Conservation (phyloP, 2,888 invertebrate genomes). For the Scelioninae gen. 1 region DNA sequence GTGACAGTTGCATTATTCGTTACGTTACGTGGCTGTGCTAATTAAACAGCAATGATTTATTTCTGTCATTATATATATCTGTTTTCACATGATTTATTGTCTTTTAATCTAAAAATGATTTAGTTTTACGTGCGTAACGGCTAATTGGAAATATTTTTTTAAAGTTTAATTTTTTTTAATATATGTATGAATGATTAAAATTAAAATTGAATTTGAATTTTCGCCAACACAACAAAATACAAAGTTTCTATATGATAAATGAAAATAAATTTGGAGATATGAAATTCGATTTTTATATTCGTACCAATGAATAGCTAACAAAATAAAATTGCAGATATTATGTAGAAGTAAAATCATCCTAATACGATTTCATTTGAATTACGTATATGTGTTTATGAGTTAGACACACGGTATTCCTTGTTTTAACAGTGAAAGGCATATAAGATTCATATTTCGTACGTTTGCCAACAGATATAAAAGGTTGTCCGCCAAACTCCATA, state of each 20-base stretch:
- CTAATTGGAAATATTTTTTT: too few species aligned
- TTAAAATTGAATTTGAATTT: too few species aligned
- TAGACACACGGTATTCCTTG: too few species aligned
- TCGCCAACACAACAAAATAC: too few species aligned
- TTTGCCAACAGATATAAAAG: slow-evolving; percentile 54
- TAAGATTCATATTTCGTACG: slow-evolving; percentile 49
- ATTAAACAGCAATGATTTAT: slow-evolving; percentile 9
- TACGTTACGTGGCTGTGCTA: neutral
- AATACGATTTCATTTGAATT: slow-evolving; percentile 22
- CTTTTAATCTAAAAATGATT: too few species aligned
- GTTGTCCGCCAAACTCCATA: slow-evolving; percentile 47
- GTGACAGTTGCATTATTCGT: slow-evolving; percentile 20
- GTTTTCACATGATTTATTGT: neutral
- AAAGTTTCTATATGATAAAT: too few species aligned
- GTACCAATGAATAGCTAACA: too few species aligned
- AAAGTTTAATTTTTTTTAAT: too few species aligned
- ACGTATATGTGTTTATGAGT: slow-evolving; percentile 16
- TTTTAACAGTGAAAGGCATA: slow-evolving; percentile 48
- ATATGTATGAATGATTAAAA: too few species aligned
- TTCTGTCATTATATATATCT: neutral
- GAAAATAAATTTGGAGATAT: too few species aligned
- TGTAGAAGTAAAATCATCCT: neutral
- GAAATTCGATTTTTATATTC: too few species aligned
- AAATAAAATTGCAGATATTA: neutral
- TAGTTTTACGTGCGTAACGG: too few species aligned